phyloP scores from a whole-genome alignment of 2,113 vertebrate genomes.

The Ameiurus melas region DNA sequence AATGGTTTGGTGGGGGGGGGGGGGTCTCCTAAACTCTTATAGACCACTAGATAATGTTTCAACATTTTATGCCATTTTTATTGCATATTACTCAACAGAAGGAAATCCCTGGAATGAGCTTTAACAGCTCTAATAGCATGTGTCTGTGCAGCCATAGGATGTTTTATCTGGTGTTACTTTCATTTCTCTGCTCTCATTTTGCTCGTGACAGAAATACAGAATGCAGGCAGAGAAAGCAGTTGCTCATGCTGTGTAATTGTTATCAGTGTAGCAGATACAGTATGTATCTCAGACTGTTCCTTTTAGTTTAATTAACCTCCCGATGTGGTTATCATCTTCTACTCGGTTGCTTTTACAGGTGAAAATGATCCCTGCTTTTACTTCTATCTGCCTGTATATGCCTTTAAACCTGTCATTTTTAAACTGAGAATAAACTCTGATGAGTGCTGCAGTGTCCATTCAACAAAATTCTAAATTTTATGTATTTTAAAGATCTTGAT shows the following conservation, averaged over 20 bases:
- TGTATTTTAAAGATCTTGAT: neutral
- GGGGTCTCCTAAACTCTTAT: neutral
- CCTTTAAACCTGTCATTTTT: neutral
- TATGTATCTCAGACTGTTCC: conserved; percentile 6
- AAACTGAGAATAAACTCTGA: too few species aligned
- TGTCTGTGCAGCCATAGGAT: conserved; percentile 27
- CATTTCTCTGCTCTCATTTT: neutral
- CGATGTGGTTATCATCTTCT: conserved; percentile 1
- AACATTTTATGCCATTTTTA: neutral
- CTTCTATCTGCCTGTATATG: neutral
- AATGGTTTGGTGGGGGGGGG: neutral
- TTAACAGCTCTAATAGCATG: neutral
- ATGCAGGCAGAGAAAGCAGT: conserved; percentile 72
- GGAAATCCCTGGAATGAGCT: neutral
- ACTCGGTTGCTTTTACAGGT: conserved; percentile 16
- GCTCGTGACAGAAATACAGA: conserved; percentile 76
- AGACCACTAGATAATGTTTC: neutral
- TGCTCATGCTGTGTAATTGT: conserved; percentile 31
- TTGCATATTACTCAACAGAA: neutral
- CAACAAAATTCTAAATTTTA: neutral
- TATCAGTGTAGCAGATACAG: conserved; percentile 23
- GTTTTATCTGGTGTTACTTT: neutral
- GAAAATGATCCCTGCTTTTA: conserved; percentile 21
- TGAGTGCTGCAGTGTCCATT: neutral
- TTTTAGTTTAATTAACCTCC: conserved; percentile 27